Conservation (phyloP, 2,888 invertebrate species). For the Icerya purchasi region DNA sequence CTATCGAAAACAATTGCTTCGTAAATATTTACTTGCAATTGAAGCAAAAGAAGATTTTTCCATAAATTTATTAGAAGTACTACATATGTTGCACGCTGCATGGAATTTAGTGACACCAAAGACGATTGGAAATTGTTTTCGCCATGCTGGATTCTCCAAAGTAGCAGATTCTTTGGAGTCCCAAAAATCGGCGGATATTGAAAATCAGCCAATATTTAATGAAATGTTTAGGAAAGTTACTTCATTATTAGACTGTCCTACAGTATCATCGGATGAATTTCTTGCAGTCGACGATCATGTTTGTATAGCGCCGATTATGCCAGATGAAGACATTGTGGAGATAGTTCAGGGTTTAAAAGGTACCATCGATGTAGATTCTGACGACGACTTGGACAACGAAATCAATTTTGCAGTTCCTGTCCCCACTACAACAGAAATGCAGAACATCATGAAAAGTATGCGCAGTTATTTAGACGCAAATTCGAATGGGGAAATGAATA, state of each 20-base stretch:
- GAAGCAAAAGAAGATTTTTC: neutral
- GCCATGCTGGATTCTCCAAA: no score
- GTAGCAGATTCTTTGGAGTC: no score
- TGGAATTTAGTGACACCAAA: neutral
- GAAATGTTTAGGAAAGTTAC: no score
- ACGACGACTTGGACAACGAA: no score
- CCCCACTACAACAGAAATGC: no score
- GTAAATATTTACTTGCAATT: neutral
- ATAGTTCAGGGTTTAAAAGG: neutral
- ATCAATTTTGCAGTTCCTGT: no score
- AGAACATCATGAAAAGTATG: no score
- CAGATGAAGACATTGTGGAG: neutral
- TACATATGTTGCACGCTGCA: neutral
- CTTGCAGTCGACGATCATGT: neutral
- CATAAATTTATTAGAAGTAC: neutral
- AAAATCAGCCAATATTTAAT: no score
- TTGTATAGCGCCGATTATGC: neutral
- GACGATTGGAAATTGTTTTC: neutral
- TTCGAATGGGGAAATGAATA: no score
- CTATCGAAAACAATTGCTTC: neutral
- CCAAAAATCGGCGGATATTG: no score
- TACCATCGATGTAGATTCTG: neutral
- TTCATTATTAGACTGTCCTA: neutral
- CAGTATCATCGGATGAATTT: neutral
- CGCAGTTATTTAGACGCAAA: no score